Base-by-base conservation (phyloP, 1,140 invertebrate species). In the Papilio machaon region DNA sequence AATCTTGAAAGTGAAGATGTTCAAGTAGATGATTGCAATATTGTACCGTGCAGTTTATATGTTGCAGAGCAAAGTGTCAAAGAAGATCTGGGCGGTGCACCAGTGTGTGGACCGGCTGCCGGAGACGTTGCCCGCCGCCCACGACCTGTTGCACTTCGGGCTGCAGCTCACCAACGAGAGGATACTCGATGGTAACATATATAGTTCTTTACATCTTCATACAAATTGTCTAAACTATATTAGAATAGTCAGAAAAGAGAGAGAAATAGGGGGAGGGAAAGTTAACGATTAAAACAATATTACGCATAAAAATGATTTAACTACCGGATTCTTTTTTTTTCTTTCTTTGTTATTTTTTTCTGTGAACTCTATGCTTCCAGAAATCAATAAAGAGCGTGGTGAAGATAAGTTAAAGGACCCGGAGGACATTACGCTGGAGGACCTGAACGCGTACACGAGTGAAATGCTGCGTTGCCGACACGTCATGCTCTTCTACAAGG, bases 41-140 rank as follows among this genome's bases (percentile, higher is more conserved):
- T 38, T 60, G 19, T 17, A 79, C 30, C 2, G 10, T 6, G 17
- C 0, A 35, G 3, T 46, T 52, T 17, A 8, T 38, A 17, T n/a
- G 10, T 81, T 73, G 0, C 80, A 95, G 96, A 96, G 96, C 81
- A 98, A 98, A 95, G 97, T 98, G 64, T 96, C 95, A 13, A 97
- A 98, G 93, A 95, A 96, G 88, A 96, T 96, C n/a, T 98, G 97
- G 97, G 97, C 98, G 35, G 93, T 98, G 8, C 96, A 97, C 87
- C 97, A 98, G 92, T 98, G 97, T 89, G 94, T 97, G 82, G 96
- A 97, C 84, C 92, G 97, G 84, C 96, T 98, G 52, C 97, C 97
- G 0, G 96, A 97, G 79, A 96, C 96, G 81, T 95, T 97, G 58
- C 95, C 96, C 84, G 96, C 97, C 64, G 97, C 97, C 52, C 95